Base-by-base conservation (phyloP, 1,140 invertebrate genomes). In the Cydia amplana region DNA sequence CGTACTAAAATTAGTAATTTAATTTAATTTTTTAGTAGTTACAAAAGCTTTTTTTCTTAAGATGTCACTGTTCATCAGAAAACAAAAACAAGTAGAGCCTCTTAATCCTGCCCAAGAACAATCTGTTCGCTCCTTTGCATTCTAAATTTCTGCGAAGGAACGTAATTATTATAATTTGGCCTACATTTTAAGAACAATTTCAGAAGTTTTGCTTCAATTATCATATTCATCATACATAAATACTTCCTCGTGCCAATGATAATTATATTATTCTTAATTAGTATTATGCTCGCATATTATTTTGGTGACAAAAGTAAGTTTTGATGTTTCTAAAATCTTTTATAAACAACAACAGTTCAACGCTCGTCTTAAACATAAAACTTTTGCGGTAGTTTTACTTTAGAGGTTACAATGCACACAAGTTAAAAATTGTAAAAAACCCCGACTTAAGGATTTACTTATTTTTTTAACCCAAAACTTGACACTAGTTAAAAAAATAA, bases 111-210 rank as follows among this genome's bases (percentile, higher is more conserved):
- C n/a, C 55, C 55, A n/a, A 60, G 55, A 18, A 40, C 36, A 36
- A 43, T 43, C 55, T 70, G 36, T 43, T 70, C 32, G 25, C 65
- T 70, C n/a, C 23, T 70, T 70, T 70, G 65, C 65, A 70, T 70
- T 18, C 16, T 70, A 70, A 60, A 70, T 43, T 4, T 70, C 16
- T 70, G 65, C 1, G n/a, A 70, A 70, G 36, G 18, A 70, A 43
- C 32, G 10, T 70, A 70, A 70, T 28, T 4, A 70, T 70, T 70
- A 70, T 43, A 70, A 70, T 70, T 40, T n/a, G 32, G 32, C 32
- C 32, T 36, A 40, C 32, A 40, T 43, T 70, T 70, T 70, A 40
- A 70, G 28, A 70, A 70, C 65, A 70, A 70, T 70, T 70, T 70
- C 36, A 9, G 16, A 70, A 70, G 65, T 70, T 70, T n/a, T 36